Evolutionary conservation across 2,888 invertebrate genomes (phyloP).

Genomic region (Lysandra coridon): DNA sequence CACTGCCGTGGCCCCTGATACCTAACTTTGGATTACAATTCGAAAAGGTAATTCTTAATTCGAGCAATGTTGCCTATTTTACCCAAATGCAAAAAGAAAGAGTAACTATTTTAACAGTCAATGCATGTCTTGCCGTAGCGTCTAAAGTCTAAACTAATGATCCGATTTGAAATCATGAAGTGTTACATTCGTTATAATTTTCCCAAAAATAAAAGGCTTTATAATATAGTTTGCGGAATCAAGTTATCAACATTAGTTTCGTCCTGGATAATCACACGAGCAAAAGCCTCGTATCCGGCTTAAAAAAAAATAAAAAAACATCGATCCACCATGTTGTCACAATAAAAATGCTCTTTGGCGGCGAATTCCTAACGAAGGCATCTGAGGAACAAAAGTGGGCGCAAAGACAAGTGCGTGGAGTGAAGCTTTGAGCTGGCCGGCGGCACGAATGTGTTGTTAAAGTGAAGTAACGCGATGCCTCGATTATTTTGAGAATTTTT

Average conservation of each 20-base stretch:
- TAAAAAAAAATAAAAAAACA: neutral
- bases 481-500: too few relatives aligned
- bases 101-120: too few relatives aligned
- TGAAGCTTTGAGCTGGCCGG: constrained; percentile 13
- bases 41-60: neutral
- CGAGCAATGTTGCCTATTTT: too few relatives aligned
- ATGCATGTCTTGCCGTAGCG: too few relatives aligned
- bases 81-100: neutral
- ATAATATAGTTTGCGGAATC: neutral
- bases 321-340: neutral
- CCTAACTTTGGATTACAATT: too few relatives aligned
- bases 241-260: too few relatives aligned
- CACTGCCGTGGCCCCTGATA: neutral
- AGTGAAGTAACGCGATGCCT: neutral
- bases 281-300: neutral
- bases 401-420: constrained; percentile 10
- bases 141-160: too few relatives aligned
- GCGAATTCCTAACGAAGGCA: constrained; percentile 16
- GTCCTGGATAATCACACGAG: neutral
- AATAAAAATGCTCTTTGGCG: constrained; percentile 12
- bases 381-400: constrained; percentile 16
- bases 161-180: too few relatives aligned
- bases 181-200: too few relatives aligned
- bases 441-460: neutral
- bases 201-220: neutral